phyloP scores from a whole-genome alignment of 2,113 vertebrate genomes.

The Onychorhynchus coronatus region DNA sequence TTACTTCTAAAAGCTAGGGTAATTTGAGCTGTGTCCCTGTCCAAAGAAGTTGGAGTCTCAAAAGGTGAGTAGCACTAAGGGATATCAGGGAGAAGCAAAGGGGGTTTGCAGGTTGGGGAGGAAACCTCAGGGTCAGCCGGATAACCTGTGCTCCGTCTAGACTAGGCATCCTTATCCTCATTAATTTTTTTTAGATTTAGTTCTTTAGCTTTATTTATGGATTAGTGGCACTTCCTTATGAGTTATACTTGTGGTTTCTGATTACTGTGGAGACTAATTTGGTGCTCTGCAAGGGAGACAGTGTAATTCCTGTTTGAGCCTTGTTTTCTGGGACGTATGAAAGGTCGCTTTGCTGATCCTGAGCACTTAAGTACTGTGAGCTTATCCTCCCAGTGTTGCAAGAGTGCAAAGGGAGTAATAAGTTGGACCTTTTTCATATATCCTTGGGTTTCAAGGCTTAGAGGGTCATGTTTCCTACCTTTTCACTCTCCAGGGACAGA shows the following conservation, averaged over 20 bases:
- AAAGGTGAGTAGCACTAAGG: background rate
- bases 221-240: background rate
- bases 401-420: background rate
- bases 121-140: fast-evolving
- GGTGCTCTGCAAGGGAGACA: background rate
- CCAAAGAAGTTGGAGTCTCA: background rate
- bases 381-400: background rate
- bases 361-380: background rate
- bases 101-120: background rate
- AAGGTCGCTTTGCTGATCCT: background rate
- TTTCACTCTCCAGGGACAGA: background rate
- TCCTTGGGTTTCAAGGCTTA: background rate
- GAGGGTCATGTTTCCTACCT: background rate
- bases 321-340: background rate
- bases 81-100: background rate
- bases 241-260: background rate
- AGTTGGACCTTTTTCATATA: background rate
- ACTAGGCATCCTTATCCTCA: background rate
- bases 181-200: background rate
- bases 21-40: background rate
- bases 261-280: constrained; percentile 28
- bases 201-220: background rate
- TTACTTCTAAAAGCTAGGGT: background rate
- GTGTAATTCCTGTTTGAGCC: background rate
- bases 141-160: background rate